Evolutionary conservation across 53 echinoderm and acorn worm species (phyloP), one percentile per base, ranked within the genome.

Genomic region (Crossaster papposus): DNA sequence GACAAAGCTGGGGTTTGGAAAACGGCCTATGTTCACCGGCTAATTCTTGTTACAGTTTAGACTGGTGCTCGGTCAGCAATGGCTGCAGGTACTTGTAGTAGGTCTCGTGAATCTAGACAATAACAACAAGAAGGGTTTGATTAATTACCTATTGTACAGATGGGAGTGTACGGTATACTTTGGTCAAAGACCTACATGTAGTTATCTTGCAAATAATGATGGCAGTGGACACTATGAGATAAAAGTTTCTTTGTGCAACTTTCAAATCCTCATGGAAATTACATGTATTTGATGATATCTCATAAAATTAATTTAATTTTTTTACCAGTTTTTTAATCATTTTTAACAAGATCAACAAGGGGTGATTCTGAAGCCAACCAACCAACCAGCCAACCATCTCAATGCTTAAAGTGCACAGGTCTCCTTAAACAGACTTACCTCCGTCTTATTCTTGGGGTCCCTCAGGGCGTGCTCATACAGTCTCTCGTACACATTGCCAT

Each of bases 401-500:
- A 7, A 44, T 9, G 6, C 9, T 44, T 44, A 44, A 44, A 44
- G 44, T 44, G 44, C 44, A 44, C 58, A 18, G n/a, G n/a, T 68
- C 68, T 68, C n/a, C 11, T 18, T 64, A 35, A 29, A 50, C 35
- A 1, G 54, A 65, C 82, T 92, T 82, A 97, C 97, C 91, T 88
- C 88, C 65, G 94, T 92, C 73, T 95, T 85, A 72, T 97, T 97
- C 72, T 55, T 91, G 28, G 92, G 93, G 26, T 91, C 90, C 2
- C 63, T 90, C 77, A 94, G 93, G 76, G 98, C 91, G 44, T 93
- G 94, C 33, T 94, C 98, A 62, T 90, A 97, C 72, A 97, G 90
- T 38, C 95, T 71, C 85, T 97, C 88, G 52, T 97, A 97, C 18
- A 90, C 98, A 20, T 94, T 97, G 15, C 98, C 98, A 72, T 97